phyloP scores from a whole-genome alignment of 2,113 vertebrate genomes.

The Halcyon malimbica region DNA sequence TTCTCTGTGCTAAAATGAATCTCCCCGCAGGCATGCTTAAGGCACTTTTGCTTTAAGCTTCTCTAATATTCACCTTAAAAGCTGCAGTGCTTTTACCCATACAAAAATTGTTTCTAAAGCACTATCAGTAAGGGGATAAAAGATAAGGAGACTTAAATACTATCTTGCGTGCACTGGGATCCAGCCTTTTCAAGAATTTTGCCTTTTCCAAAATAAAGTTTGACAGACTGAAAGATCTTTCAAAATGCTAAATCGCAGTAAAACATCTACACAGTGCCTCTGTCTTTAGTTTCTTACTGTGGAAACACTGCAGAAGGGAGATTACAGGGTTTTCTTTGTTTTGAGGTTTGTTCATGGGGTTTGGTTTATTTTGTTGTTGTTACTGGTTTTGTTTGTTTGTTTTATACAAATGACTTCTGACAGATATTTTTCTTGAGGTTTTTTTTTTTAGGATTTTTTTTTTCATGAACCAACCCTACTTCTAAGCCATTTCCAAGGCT shows the following conservation, averaged over 20 bases:
- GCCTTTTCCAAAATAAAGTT: not conserved
- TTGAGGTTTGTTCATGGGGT: not conserved
- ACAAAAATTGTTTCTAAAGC: not conserved
- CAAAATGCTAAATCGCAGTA: not conserved
- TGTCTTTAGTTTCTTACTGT: not conserved
- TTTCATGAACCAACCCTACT: not conserved
- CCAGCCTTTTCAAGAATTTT: not conserved
- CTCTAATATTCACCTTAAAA: not conserved
- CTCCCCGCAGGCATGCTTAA: constrained; percentile 20
- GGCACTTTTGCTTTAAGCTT: constrained; percentile 27
- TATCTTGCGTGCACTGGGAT: not conserved
- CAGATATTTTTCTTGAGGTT: not conserved
- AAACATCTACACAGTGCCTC: not conserved
- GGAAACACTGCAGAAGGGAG: not conserved
- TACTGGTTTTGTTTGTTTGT: not conserved
- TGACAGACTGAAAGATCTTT: not conserved
- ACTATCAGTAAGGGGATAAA: not conserved
- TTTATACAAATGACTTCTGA: not conserved
- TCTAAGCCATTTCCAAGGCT: not conserved
- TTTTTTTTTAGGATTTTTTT: not conserved
- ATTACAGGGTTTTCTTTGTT: not conserved
- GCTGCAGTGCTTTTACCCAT: not conserved
- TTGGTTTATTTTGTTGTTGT: not conserved
- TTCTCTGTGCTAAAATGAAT: not conserved
- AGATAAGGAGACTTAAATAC: not conserved